phyloP scores from a whole-genome alignment of 1,140 invertebrate genomes.

The Diachasma alloeum region DNA sequence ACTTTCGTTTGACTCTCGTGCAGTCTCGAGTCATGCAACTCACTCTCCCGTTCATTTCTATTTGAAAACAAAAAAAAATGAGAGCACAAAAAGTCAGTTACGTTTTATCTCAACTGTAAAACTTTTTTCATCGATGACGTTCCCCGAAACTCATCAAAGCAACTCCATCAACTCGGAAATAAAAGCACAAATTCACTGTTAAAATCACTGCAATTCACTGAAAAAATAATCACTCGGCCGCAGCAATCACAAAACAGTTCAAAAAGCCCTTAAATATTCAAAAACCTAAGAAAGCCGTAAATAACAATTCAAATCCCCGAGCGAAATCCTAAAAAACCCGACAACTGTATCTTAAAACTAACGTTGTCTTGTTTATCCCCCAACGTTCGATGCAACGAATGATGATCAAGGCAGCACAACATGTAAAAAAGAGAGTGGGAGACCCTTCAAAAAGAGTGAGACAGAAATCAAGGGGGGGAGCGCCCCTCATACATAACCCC shows the following conservation, averaged over 20 bases:
- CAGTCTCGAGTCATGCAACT: slow-evolving; percentile 3
- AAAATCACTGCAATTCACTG: not conserved
- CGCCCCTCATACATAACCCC: not conserved
- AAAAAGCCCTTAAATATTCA: not conserved
- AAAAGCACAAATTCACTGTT: not conserved
- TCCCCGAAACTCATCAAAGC: not conserved
- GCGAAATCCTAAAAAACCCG: too few species aligned
- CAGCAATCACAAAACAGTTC: not conserved
- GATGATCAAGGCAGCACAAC: slow-evolving; percentile 22
- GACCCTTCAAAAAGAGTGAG: slow-evolving; percentile 23
- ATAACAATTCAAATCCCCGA: not conserved
- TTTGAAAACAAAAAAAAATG: slow-evolving; percentile 7
- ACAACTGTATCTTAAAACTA: not conserved
- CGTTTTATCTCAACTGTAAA: not conserved
- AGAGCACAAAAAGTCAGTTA: not conserved
- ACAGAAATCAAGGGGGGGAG: slow-evolving; percentile 34
- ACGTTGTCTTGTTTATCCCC: slow-evolving; percentile 24
- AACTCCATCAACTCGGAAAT: not conserved
- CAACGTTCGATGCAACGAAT: slow-evolving; percentile 26
- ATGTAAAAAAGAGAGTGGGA: slow-evolving; percentile 19
- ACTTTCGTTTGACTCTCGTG: not conserved
- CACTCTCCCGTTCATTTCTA: not conserved
- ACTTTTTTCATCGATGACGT: not conserved
- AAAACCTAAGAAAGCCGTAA: not conserved
- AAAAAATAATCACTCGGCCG: not conserved